Conservation (phyloP, 2,888 invertebrate species). For the Lysandra coridon region DNA sequence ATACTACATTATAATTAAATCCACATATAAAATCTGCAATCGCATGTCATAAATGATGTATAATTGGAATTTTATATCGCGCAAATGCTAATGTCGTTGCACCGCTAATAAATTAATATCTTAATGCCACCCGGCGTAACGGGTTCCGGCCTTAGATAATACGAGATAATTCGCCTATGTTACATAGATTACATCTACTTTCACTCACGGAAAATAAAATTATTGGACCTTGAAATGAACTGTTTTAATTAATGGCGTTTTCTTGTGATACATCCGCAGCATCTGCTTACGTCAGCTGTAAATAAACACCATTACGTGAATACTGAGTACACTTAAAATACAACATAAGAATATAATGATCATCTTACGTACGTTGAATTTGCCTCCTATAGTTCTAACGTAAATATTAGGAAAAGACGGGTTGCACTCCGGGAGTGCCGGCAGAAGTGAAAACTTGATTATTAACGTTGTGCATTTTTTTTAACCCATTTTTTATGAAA, state of each 20-base stretch:
- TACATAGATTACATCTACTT: slow-evolving; percentile 24
- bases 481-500: too few relatives aligned
- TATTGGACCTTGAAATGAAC: slow-evolving; percentile 6
- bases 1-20: background rate
- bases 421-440: too few relatives aligned
- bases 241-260: slow-evolving; percentile 3
- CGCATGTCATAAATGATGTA: background rate
- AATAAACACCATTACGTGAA: too few relatives aligned
- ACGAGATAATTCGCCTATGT: background rate
- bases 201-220: slow-evolving; percentile 14
- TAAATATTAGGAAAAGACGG: too few relatives aligned
- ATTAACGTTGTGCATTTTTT: too few relatives aligned
- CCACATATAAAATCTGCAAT: background rate
- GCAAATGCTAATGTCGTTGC: background rate
- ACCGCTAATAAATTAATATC: slow-evolving; percentile 26
- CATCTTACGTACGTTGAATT: too few relatives aligned
- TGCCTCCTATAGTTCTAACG: too few relatives aligned
- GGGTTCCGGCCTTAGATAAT: slow-evolving; percentile 27
- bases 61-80: background rate
- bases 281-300: slow-evolving; percentile 19
- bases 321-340: too few relatives aligned
- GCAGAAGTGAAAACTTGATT: too few relatives aligned
- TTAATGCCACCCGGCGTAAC: slow-evolving; percentile 20
- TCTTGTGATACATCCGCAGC: slow-evolving; percentile 6
- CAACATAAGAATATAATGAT: too few relatives aligned